A percentile compares a stretch with the other conserved stretches of the same genome.
Evolutionary conservation across 2,888 invertebrate genomes (phyloP).

Genomic region (Eurois occulta): DNA sequence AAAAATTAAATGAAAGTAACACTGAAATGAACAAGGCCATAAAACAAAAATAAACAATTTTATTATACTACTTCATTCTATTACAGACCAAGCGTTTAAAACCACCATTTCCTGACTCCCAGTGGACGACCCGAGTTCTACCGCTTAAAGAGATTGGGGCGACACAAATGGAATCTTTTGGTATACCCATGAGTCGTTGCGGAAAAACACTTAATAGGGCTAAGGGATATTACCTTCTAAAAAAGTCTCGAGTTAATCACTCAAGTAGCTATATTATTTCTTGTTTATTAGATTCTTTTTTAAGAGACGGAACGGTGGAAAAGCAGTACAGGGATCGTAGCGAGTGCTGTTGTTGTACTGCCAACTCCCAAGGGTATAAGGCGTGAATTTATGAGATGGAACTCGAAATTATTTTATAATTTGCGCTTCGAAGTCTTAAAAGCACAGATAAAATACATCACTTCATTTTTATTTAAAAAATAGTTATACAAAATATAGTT

Average conservation of each 20-base stretch:
- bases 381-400: background rate
- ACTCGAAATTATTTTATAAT: background rate
- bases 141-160: conserved; percentile 12
- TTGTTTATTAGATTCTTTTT: background rate
- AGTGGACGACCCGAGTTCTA: conserved; percentile 30
- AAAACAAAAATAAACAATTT: conserved; percentile 1
- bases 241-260: background rate
- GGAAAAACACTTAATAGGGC: conserved; percentile 41
- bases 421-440: conserved; percentile 10
- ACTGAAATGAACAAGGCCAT: background rate
- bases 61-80: background rate
- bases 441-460: conserved; percentile 52
- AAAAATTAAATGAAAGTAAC: background rate
- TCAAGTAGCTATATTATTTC: background rate
- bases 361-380: background rate
- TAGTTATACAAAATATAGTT: background rate
- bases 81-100: conserved; percentile 13
- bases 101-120: conserved; percentile 20
- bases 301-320: background rate
- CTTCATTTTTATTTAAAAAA: conserved; percentile 19
- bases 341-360: background rate
- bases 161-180: conserved; percentile 44
- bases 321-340: background rate
- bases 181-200: conserved; percentile 26
- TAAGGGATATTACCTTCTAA: background rate